A percentile compares a stretch with the other conserved stretches of the same genome.
Evolutionary conservation across 2,113 vertebrate genomes (phyloP).

Genomic region (Lathamus discolor): DNA sequence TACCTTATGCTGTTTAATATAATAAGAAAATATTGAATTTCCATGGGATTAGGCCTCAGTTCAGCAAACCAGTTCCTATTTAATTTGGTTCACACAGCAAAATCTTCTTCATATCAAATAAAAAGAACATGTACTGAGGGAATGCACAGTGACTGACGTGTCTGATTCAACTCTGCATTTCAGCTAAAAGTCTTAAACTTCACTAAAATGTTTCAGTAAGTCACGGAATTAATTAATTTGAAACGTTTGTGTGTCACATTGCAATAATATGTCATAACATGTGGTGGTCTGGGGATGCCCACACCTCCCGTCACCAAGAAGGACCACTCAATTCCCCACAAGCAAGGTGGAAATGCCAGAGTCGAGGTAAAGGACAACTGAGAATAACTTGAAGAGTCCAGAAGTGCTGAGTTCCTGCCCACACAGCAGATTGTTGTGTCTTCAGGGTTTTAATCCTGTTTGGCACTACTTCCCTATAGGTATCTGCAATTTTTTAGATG

Average conservation of each 20-base stretch:
- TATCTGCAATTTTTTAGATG: background rate
- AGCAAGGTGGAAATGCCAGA: background rate
- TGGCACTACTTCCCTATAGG: accelerated
- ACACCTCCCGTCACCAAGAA: accelerated
- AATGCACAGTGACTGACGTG: background rate
- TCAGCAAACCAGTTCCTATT: background rate
- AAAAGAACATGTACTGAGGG: background rate
- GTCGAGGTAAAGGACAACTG: background rate
- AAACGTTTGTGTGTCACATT: background rate
- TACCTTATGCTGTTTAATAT: background rate
- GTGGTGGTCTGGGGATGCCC: background rate
- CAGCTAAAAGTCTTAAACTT: background rate
- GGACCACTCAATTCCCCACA: background rate
- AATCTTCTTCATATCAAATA: background rate
- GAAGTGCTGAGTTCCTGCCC: background rate
- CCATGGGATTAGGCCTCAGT: background rate
- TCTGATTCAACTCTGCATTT: background rate
- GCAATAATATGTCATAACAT: accelerated
- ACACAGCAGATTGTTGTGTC: background rate
- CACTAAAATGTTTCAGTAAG: background rate
- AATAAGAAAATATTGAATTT: background rate
- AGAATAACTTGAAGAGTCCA: background rate
- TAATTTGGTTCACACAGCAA: background rate
- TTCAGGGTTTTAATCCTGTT: background rate
- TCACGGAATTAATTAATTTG: background rate